Conservation (phyloP, 2,888 invertebrate species). For the Villa cingulata region DNA sequence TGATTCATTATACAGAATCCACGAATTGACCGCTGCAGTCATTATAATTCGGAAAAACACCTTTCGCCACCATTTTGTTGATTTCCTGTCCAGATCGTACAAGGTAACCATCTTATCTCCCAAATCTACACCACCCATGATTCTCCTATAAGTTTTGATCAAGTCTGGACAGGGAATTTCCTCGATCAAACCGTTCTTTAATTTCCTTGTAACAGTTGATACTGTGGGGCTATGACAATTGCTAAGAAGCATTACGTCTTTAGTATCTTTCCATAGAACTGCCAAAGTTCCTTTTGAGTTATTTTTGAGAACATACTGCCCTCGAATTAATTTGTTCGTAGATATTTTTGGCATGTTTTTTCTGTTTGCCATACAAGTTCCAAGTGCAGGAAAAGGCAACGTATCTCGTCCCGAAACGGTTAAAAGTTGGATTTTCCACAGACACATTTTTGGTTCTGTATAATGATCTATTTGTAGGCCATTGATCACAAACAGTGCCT, state of each 20-base stretch:
- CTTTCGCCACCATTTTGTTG: slow-evolving; percentile 12
- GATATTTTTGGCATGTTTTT: too few relatives aligned
- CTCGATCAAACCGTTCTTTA: background rate
- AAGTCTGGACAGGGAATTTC: background rate
- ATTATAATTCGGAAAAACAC: slow-evolving; percentile 11
- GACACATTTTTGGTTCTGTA: too few relatives aligned
- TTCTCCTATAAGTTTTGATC: slow-evolving; percentile 3
- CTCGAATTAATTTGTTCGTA: too few relatives aligned
- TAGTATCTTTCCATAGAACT: too few relatives aligned
- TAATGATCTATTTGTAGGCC: too few relatives aligned
- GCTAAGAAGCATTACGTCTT: too few relatives aligned
- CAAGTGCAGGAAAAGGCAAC: background rate
- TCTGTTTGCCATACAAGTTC: background rate
- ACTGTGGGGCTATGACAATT: background rate
- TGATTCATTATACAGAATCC: slow-evolving; percentile 3
- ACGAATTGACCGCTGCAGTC: slow-evolving; percentile 10
- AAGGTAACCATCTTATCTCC: slow-evolving; percentile 8
- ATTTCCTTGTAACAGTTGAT: background rate
- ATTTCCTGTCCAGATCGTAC: slow-evolving; percentile 11
- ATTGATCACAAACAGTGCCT: too few relatives aligned
- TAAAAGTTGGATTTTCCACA: too few relatives aligned
- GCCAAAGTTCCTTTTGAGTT: too few relatives aligned
- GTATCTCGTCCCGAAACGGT: too few relatives aligned
- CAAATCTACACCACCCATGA: background rate
- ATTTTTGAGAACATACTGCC: too few relatives aligned